A percentile compares a stretch with the other conserved stretches of the same genome.
Evolutionary conservation across 1,140 invertebrate species (phyloP).

Genomic region (Zophobas morio): DNA sequence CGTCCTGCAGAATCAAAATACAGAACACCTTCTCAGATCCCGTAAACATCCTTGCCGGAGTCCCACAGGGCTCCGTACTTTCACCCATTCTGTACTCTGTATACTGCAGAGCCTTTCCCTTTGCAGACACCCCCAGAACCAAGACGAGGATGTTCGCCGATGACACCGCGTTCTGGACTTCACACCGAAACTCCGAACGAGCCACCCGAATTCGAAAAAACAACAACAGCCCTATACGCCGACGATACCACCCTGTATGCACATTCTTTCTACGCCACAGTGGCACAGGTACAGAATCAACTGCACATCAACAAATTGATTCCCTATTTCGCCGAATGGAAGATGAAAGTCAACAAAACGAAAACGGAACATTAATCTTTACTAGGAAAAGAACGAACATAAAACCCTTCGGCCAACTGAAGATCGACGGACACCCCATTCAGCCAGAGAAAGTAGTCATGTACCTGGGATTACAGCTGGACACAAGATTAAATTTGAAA

Average conservation of each 20-base stretch:
- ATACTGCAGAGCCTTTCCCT: no score
- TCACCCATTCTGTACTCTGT: no score
- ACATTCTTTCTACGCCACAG: conserved; percentile 18
- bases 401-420: not conserved
- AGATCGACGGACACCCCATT: not conserved
- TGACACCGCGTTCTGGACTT: no score
- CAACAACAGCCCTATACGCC: conserved; percentile 54
- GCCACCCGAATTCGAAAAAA: conserved; percentile 34
- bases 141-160: no score
- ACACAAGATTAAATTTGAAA: not conserved
- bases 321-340: conserved; percentile 58
- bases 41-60: no score
- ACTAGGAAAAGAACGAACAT: conserved; percentile 20
- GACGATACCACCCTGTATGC: conserved; percentile 60
- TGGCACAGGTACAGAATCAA: conserved; percentile 51
- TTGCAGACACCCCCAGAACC: no score
- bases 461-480: not conserved
- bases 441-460: not conserved
- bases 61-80: no score
- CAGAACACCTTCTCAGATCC: no score
- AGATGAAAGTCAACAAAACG: conserved; percentile 58
- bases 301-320: conserved; percentile 45
- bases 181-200: no score
- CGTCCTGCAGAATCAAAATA: no score
- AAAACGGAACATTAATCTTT: conserved; percentile 55